Evolutionary conservation across 1,140 invertebrate genomes (phyloP).

Genomic region (Cydia splendana): DNA sequence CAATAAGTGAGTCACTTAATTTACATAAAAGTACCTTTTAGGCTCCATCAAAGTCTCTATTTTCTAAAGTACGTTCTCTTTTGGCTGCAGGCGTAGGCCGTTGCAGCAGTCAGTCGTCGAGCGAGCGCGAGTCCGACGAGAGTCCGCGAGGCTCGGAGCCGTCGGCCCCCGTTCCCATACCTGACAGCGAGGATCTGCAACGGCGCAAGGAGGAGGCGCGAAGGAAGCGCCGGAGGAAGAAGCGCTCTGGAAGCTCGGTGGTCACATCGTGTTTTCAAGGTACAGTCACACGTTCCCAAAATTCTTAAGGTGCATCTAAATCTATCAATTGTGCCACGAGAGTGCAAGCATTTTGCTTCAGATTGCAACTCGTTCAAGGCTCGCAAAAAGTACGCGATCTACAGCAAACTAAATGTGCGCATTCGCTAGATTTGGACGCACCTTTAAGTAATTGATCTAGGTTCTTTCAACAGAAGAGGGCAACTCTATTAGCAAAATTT

Average conservation of each 20-base stretch:
- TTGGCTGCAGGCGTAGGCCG: conserved; percentile 68
- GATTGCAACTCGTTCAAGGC: not conserved
- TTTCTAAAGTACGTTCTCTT: conserved; percentile 20
- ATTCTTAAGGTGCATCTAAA: no score
- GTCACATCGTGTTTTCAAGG: conserved; percentile 94
- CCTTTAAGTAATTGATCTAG: no score
- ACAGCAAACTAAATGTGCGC: no score
- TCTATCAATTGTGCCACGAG: no score
- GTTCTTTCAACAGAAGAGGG: no score
- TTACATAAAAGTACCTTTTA: not conserved
- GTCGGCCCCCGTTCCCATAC: conserved; percentile 74
- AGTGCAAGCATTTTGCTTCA: not conserved
- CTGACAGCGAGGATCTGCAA: conserved; percentile 83
- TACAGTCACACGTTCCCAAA: conserved; percentile 53
- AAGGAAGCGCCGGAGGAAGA: conserved; percentile 92
- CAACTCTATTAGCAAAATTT: not conserved
- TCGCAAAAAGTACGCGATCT: no score
- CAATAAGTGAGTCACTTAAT: not conserved
- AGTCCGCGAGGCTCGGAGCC: conserved; percentile 59
- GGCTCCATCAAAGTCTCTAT: not conserved
- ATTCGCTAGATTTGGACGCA: no score
- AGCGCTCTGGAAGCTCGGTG: conserved; percentile 91
- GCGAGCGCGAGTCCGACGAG: conserved; percentile 73
- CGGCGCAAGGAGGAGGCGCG: conserved; percentile 92
- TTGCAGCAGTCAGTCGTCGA: conserved; percentile 80